Base-by-base conservation (phyloP, 2,888 invertebrate genomes). In the Chymomyza amoena region DNA sequence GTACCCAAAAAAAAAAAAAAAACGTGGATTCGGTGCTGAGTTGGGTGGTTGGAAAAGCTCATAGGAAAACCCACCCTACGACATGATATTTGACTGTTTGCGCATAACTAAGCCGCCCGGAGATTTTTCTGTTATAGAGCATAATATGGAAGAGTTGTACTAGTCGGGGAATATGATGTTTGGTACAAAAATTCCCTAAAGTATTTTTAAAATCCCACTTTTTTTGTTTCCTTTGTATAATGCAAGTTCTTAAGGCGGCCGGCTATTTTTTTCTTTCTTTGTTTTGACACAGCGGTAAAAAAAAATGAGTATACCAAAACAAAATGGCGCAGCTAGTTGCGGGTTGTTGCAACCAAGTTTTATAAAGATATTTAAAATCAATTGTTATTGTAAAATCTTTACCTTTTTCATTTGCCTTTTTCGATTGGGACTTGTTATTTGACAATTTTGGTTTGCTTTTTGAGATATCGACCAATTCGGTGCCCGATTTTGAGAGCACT, bases 401-500 rank as follows among this genome's bases (percentile, higher is more conserved):
- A 91, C 91, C 90, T 89, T 89, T 90, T 68, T 73, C 84, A 69
- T 52, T 74, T 39, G 72, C 36, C 57, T 72, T 82, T 61, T 62
- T 32, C 32, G 32, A 0, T 32, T 6, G 7, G 7, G 6, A 7
- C 32, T 32, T 32, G 32, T 32, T 32, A 32, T 32, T 73, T 65
- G 68, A 74, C 56, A 65, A 60, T 69, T 70, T 79, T 54, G 16
- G 16, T 69, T 90, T 91, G 6, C 75, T 76, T 54, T 89, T 87
- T 65, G 90, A 87, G 69, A 91, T 85, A 84, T 91, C 91, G 77
- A 91, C 82, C 65, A 92, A 79, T 75, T 91, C 91, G 32, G 91
- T 91, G 63, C 91, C 90, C 16, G 92, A 92, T 80, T 92, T 92
- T 61, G 91, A 90, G 59, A 92, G 90, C 60, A 92, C 91, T 89